These are phyloP conservation scores for human (Homo sapiens) DNA, from an alignment of 2,113 vertebrate species.

Conservation along the genomic window GRCh38 chr14:95940501-95941000, in stretches of 20 bases:
- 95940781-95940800: neutral
- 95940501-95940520: neutral
- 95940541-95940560: rapidly evolving
- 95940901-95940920: no score
- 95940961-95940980: rapidly evolving
- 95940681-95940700: neutral
- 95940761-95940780: neutral
- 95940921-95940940: rapidly evolving
- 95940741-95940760: neutral
- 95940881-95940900: no score
- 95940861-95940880: no score
- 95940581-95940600: no score
- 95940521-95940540: rapidly evolving
- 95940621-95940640: neutral
- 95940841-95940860: neutral
- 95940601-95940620: neutral
- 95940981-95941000: neutral
- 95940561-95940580: rapidly evolving
- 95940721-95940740: rapidly evolving
- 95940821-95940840: neutral
- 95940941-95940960: neutral
- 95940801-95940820: rapidly evolving
- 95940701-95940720: rapidly evolving
- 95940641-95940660: rapidly evolving
- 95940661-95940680: rapidly evolving